These are phyloP conservation scores for Thereva unica DNA, from an alignment of 2,888 invertebrate species.

Conservation along the genomic window DNA sequence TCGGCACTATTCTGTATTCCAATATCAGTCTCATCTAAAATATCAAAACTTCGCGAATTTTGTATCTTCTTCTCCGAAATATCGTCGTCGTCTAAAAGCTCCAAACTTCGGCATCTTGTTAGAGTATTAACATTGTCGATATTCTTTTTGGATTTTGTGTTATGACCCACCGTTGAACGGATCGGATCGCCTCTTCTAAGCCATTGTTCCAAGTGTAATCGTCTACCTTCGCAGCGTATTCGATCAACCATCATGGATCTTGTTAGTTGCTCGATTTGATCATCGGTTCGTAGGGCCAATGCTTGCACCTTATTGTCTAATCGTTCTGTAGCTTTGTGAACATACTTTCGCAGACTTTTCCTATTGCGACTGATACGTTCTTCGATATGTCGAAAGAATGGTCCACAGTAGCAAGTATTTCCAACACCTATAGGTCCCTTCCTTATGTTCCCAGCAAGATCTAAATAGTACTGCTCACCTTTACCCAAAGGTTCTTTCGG, in stretches of 20 bases:
- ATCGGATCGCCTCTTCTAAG: slow-evolving; percentile 67
- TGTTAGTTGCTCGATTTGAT: slow-evolving; percentile 71
- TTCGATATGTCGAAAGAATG: slow-evolving; percentile 87
- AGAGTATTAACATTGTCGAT: slow-evolving; percentile 64
- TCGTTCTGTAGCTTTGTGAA: slow-evolving; percentile 78
- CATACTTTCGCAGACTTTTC: slow-evolving; percentile 66
- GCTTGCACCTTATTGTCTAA: slow-evolving; percentile 81
- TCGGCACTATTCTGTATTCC: slow-evolving; percentile 29
- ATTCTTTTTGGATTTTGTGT: slow-evolving; percentile 62
- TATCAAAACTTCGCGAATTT: slow-evolving; percentile 62
- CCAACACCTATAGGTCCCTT: slow-evolving; percentile 95
- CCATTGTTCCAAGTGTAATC: slow-evolving; percentile 72
- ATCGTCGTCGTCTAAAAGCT: slow-evolving; percentile 64
- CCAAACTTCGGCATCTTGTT: slow-evolving; percentile 72
- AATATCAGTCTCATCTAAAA: slow-evolving; percentile 48
- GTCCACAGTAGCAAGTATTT: slow-evolving; percentile 90
- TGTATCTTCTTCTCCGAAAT: slow-evolving; percentile 50
- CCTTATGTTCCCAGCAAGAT: slow-evolving; percentile 91
- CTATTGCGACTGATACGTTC: slow-evolving; percentile 73
- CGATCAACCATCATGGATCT: slow-evolving; percentile 56
- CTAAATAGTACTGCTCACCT: slow-evolving; percentile 93
- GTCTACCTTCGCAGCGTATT: slow-evolving; percentile 61
- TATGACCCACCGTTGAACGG: slow-evolving; percentile 62
- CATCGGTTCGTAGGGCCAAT: slow-evolving; percentile 73
- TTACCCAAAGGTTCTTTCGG: slow-evolving; percentile 82